phyloP scores from a whole-genome alignment of 2,113 vertebrate species.

The Aegithalos caudatus region DNA sequence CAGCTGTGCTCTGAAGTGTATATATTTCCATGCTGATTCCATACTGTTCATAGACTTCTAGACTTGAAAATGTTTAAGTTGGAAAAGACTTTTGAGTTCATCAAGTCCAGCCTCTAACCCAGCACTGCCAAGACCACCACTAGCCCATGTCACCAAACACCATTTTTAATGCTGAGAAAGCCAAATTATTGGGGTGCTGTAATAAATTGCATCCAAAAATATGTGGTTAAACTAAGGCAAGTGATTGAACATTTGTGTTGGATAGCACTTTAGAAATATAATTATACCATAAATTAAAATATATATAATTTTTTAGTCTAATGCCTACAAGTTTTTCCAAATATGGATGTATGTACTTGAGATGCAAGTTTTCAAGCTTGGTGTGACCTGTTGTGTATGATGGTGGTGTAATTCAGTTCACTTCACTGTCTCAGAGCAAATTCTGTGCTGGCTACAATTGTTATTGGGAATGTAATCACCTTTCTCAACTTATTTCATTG shows the following conservation, averaged over 20 bases:
- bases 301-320: not conserved
- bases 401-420: not conserved
- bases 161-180: not conserved
- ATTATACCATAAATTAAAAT: not conserved
- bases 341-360: not conserved
- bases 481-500: not conserved
- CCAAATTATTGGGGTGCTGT: not conserved
- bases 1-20: not conserved
- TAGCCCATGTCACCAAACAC: not conserved
- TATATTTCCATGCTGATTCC: not conserved
- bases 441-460: not conserved
- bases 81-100: not conserved
- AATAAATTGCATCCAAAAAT: not conserved
- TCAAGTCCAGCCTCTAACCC: not conserved
- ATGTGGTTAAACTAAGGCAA: not conserved
- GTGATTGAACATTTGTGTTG: not conserved
- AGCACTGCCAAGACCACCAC: not conserved
- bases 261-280: not conserved
- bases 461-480: not conserved
- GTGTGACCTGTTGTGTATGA: rapidly evolving
- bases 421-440: not conserved
- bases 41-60: no score
- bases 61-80: not conserved
- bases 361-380: not conserved
- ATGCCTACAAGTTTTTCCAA: not conserved